These are phyloP conservation scores for Choreutis nemorana DNA, from an alignment of 2,888 invertebrate species.

Conservation along the genomic window DNA sequence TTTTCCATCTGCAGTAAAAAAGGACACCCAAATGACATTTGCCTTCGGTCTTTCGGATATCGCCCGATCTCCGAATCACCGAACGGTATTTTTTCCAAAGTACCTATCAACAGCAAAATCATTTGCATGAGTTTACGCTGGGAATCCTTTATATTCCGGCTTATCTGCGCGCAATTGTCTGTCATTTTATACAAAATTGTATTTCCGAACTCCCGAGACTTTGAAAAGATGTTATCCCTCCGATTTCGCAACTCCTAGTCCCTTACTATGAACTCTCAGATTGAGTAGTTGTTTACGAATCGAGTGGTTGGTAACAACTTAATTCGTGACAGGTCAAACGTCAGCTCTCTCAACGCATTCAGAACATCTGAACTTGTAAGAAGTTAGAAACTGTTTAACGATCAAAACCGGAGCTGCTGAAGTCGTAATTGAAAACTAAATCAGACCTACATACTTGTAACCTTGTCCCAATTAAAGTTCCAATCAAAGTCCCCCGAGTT, in stretches of 20 bases:
- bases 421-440: conserved; percentile 3
- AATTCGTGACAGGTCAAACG: no score
- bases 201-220: no score
- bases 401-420: neutral
- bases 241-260: no score
- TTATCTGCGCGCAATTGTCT: conserved; percentile 35
- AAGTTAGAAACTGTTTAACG: no score
- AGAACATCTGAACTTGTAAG: no score
- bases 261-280: no score
- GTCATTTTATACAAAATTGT: conserved; percentile 33
- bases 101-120: conserved; percentile 14
- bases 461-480: conserved; percentile 61
- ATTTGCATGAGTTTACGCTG: conserved; percentile 32
- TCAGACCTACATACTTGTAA: conserved; percentile 25
- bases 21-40: conserved; percentile 34
- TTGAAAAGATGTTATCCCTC: no score
- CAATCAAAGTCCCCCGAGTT: conserved; percentile 45
- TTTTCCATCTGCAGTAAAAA: conserved; percentile 36
- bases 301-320: no score
- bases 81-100: conserved; percentile 9
- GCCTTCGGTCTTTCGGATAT: conserved; percentile 21
- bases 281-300: no score
- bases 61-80: conserved; percentile 36
- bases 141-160: conserved; percentile 32
- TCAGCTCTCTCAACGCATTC: no score